These are phyloP conservation scores for Columbina picui DNA, from an alignment of 2,113 vertebrate genomes.

Conservation along the genomic window DNA sequence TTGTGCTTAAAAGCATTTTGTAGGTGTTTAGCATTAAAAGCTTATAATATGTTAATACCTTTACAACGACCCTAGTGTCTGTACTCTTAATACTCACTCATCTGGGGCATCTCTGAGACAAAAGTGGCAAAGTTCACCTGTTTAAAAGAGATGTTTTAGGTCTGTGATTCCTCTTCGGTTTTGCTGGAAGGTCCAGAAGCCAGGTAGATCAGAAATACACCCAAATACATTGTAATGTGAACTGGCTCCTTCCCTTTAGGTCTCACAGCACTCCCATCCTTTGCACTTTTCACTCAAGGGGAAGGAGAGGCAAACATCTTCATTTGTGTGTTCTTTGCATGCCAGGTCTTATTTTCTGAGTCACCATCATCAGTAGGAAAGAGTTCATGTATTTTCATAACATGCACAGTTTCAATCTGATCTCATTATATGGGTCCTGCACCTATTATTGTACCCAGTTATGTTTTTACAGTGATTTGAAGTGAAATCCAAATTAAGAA, in stretches of 20 bases:
- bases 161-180: not conserved
- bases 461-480: not conserved
- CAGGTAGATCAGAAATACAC: not conserved
- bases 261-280: not conserved
- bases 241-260: not conserved
- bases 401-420: not conserved
- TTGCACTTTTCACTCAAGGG: not conserved
- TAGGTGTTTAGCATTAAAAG: not conserved
- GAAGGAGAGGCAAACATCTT: not conserved
- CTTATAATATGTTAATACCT: conserved; percentile 1
- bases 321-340: not conserved
- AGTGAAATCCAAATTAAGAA: not conserved
- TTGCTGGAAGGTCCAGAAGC: not conserved
- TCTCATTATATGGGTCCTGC: not conserved
- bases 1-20: not conserved
- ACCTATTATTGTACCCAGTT: not conserved
- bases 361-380: not conserved
- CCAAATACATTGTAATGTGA: not conserved
- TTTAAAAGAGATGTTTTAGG: not conserved
- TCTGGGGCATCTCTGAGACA: not conserved
- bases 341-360: not conserved
- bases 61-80: not conserved
- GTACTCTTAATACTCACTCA: not conserved
- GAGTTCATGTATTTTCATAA: not conserved
- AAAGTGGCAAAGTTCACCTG: not conserved